A percentile compares a stretch with the other conserved stretches of the same genome.
Conservation (phyloP, 1,140 invertebrate genomes). For the Bombus confusus region DNA sequence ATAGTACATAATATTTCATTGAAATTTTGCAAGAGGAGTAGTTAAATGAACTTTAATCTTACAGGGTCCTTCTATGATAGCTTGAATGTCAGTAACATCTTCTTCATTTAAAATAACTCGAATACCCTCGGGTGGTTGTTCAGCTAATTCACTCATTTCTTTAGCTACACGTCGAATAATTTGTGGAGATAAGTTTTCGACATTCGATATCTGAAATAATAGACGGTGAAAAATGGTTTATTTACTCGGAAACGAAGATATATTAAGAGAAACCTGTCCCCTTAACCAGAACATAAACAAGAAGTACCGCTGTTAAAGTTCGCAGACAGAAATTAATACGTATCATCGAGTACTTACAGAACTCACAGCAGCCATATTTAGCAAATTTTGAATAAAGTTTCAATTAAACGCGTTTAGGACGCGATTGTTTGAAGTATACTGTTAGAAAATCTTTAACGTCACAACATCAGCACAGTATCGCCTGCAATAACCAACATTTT, state of each 20-base stretch:
- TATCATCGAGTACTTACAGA: conserved; percentile 71
- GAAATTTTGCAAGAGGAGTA: neutral
- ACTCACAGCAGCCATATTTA: conserved; percentile 76
- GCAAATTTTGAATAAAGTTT: conserved; percentile 40
- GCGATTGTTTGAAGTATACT: conserved; percentile 58
- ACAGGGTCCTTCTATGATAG: conserved; percentile 94
- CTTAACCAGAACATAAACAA: conserved; percentile 52
- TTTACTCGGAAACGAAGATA: neutral
- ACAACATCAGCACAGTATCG: conserved; percentile 76
- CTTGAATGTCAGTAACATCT: conserved; percentile 96
- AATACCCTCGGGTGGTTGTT: conserved; percentile 93
- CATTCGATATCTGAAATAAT: conserved; percentile 88
- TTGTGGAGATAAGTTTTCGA: conserved; percentile 97
- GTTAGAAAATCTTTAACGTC: conserved; percentile 77
- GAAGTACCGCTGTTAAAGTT: conserved; percentile 16
- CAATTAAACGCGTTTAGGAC: conserved; percentile 40
- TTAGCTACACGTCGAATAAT: conserved; percentile 92
- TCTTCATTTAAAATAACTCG: conserved; percentile 94
- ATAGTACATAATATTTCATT: neutral
- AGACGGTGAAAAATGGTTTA: neutral
- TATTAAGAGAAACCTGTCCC: neutral
- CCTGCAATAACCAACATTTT: conserved; percentile 81
- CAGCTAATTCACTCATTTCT: conserved; percentile 90
- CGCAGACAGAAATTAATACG: conserved; percentile 14
- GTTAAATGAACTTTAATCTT: conserved; percentile 62